Percentiles rank a stretch among this genome's conserved stretches.
phyloP scores from a whole-genome alignment of 2,888 invertebrate species.

The Hermodice carunculata region DNA sequence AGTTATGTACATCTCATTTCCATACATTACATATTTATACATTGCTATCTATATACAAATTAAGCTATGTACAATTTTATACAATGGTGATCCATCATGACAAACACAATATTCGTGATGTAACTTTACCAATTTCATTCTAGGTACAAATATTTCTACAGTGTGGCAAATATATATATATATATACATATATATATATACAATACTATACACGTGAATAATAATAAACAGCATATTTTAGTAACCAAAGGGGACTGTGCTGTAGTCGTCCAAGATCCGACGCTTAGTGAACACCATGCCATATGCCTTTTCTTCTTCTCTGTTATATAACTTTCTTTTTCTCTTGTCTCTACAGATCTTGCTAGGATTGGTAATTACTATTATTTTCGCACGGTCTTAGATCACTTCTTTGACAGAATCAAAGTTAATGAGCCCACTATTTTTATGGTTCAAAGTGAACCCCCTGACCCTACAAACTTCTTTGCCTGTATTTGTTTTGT shows the following conservation, averaged over 20 bases:
- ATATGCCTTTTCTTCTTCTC: slow-evolving; percentile 67
- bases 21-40: too few relatives aligned
- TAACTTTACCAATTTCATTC: too few relatives aligned
- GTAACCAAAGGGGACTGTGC: slow-evolving; percentile 41
- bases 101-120: too few relatives aligned
- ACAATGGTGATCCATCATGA: too few relatives aligned
- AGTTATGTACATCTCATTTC: too few relatives aligned
- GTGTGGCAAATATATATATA: too few relatives aligned
- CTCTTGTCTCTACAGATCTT: slow-evolving; percentile 70
- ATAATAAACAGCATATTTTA: too few relatives aligned
- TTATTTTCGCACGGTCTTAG: background rate
- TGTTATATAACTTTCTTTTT: slow-evolving; percentile 82
- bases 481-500: slow-evolving; percentile 38
- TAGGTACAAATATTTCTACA: too few relatives aligned
- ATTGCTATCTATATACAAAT: too few relatives aligned
- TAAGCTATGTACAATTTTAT: too few relatives aligned
- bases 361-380: slow-evolving; percentile 8
- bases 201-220: too few relatives aligned
- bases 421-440: slow-evolving; percentile 37
- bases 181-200: too few relatives aligned
- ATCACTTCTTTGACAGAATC: slow-evolving; percentile 29
- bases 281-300: slow-evolving; percentile 38
- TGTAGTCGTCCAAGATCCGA: slow-evolving; percentile 21
- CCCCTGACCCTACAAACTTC: slow-evolving; percentile 49
- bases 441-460: slow-evolving; percentile 41